phyloP scores from a whole-genome alignment of 2,113 vertebrate species.

The Stigmatopora nigra region DNA sequence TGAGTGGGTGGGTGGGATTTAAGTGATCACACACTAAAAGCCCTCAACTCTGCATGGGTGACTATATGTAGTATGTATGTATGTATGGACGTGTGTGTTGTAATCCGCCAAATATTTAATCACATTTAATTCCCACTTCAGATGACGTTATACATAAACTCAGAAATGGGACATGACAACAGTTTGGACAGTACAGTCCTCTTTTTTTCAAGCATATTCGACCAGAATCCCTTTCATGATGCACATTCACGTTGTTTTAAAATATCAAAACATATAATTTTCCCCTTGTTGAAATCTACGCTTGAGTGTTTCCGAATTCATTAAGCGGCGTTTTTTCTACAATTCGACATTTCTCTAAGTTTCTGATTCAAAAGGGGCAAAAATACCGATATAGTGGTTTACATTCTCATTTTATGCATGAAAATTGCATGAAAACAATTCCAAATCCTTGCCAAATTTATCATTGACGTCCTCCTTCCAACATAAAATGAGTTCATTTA shows the following conservation, averaged over 20 bases:
- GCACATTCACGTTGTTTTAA: background rate
- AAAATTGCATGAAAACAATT: background rate
- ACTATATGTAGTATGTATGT: conserved; percentile 6
- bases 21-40: conserved; percentile 72
- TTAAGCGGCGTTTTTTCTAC: background rate
- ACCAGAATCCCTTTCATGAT: background rate
- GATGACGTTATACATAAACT: conserved; percentile 33
- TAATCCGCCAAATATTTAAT: conserved; percentile 68
- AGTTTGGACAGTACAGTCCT: background rate
- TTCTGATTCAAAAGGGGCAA: background rate
- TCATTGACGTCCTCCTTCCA: background rate
- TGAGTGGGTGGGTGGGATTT: conserved; percentile 72
- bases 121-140: conserved; percentile 65
- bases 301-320: background rate
- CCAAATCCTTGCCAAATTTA: background rate
- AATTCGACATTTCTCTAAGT: background rate
- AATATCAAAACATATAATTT: background rate
- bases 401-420: background rate
- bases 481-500: background rate
- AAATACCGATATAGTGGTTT: no score
- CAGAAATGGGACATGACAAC: conserved; percentile 42
- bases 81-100: conserved; percentile 18
- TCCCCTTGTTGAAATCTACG: background rate
- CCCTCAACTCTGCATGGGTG: conserved; percentile 52
- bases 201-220: background rate